phyloP scores from a whole-genome alignment of 2,888 invertebrate genomes.

The Heterodera filipjevi region DNA sequence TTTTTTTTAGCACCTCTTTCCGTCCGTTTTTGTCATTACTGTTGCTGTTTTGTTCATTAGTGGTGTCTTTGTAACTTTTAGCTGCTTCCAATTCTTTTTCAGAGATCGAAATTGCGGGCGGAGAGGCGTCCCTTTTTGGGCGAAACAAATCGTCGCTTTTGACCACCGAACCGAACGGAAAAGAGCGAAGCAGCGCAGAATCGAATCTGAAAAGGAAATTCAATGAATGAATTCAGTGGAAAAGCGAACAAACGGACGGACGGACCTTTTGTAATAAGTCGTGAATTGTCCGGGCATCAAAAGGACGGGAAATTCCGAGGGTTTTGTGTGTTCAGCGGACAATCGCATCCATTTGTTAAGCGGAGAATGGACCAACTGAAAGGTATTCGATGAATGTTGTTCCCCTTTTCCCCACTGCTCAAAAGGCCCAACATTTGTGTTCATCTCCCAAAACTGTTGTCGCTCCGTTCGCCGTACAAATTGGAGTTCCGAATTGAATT shows the following conservation, averaged over 20 bases:
- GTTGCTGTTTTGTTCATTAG: not conserved
- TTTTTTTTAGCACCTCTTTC: not conserved
- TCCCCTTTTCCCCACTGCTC: no score
- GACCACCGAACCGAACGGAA: constrained; percentile 88
- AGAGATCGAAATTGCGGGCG: constrained; percentile 53
- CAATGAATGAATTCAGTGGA: not conserved
- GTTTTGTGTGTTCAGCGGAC: constrained; percentile 35
- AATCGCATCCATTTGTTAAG: constrained; percentile 37
- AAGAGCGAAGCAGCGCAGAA: constrained; percentile 82
- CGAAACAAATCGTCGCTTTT: constrained; percentile 69
- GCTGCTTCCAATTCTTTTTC: constrained; percentile 47
- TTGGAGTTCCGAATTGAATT: constrained; percentile 79
- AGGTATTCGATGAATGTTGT: no score
- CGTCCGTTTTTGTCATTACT: not conserved
- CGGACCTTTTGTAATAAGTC: constrained; percentile 76
- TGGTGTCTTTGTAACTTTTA: not conserved
- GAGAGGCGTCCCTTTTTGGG: constrained; percentile 54
- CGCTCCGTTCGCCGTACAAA: constrained; percentile 76
- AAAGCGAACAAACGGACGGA: not conserved
- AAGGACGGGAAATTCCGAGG: constrained; percentile 79
- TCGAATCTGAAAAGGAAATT: constrained; percentile 71
- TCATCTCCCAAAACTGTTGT: constrained; percentile 85
- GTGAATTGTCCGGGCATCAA: constrained; percentile 95
- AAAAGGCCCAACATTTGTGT: constrained; percentile 71
- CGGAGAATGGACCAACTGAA: constrained; percentile 40